Evolutionary conservation across 1,140 invertebrate species (phyloP), one percentile per base, ranked within the genome.

Genomic region (Lamellibrachia luymesi): DNA sequence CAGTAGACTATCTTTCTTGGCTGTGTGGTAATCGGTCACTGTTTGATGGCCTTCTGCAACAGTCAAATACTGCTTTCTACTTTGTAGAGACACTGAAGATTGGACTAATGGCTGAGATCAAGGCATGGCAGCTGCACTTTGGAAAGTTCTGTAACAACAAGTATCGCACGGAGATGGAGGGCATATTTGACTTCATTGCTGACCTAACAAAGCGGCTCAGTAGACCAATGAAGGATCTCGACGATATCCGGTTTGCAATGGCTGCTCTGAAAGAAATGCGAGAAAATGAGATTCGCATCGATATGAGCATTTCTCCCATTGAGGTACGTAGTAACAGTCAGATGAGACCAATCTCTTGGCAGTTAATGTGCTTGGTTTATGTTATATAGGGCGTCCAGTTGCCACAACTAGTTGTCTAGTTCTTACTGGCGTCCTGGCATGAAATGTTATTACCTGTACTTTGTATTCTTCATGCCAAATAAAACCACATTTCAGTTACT

Each of bases 211-310:
- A 98, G 91, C 98, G 98, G 95, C 96, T 99, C 38, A 98, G 98
- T 94, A 97, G 98, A 90, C 98, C 98, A 91, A 98, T 99, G 90
- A 97, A 98, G 92, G 98, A 99, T 95, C 97, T 99, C 50, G 98
- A 99, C 96, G 98, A 99, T 94, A 98, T 99, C 2, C 97, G 98
- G 92, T 97, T 98, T 95, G 98, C 98, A 38, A 99, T 99, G 98
- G 98, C 98, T 94, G 98, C 98, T 0, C 96, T 99, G 93, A 98
- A 98, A 95, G 98, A 99, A 96, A 98, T 99, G 92, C 97, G 98
- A 10, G 98, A 99, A 95, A 98, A 98, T 96, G 98, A 99, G 96
- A 98, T 99, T 17, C 98, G 99, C 95, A 98, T 99, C 97, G 99
- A 99, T 95, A 97, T 99, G 90, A 97, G 97, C 95, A 99, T 99